phyloP scores from a whole-genome alignment of 2,888 invertebrate genomes.

The Mactromeris polynyma region DNA sequence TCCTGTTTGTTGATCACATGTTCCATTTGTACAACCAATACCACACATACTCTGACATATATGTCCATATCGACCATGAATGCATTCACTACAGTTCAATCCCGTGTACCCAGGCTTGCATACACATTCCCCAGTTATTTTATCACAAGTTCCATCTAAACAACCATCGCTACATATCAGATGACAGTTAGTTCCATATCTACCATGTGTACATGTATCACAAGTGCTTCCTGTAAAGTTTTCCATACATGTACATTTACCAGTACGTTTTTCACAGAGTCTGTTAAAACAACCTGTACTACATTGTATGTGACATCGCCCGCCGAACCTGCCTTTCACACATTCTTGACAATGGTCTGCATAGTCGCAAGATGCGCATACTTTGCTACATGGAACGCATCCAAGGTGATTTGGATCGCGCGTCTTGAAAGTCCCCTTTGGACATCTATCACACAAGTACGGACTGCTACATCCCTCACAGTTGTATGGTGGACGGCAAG shows the following conservation, averaged over 20 bases:
- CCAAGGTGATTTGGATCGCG: too few relatives aligned
- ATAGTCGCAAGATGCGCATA: neutral
- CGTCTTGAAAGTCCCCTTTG: too few relatives aligned
- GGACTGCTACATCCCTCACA: too few relatives aligned
- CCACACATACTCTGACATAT: neutral
- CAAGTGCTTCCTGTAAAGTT: neutral
- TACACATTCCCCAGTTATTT: neutral
- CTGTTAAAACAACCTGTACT: neutral
- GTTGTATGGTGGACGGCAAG: too few relatives aligned
- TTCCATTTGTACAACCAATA: neutral
- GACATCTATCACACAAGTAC: too few relatives aligned
- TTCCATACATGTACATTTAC: neutral
- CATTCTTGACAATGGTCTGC: neutral
- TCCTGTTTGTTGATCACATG: neutral
- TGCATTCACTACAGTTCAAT: neutral
- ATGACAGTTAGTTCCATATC: neutral
- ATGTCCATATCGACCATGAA: neutral
- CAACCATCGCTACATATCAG: neutral
- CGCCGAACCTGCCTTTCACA: neutral
- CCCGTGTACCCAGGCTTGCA: conserved; percentile 4
- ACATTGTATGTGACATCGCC: neutral
- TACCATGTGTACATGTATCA: neutral
- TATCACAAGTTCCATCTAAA: neutral
- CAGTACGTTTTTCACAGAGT: neutral
- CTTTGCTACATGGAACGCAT: neutral